Evolutionary conservation across 2,888 invertebrate species (phyloP).

Genomic region (Synanthedon vespiformis): DNA sequence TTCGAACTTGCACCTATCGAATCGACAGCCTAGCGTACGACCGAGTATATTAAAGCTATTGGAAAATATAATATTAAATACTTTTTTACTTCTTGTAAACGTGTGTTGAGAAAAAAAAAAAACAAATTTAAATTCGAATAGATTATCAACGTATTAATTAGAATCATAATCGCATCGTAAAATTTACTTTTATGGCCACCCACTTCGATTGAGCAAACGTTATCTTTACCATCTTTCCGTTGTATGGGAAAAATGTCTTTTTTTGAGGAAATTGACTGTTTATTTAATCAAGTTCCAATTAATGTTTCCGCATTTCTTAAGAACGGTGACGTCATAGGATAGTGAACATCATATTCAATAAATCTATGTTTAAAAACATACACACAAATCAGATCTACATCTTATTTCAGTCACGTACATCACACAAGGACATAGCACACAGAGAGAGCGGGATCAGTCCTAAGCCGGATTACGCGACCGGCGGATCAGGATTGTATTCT

Average conservation of each 20-base stretch:
- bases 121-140: background rate
- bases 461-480: constrained; percentile 64
- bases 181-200: constrained; percentile 15
- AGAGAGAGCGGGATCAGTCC: constrained; percentile 38
- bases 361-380: too few species aligned
- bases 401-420: background rate
- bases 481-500: constrained; percentile 40
- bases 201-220: background rate
- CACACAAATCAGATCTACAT: background rate
- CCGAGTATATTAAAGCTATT: too few species aligned
- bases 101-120: too few species aligned
- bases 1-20: too few species aligned
- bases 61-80: too few species aligned
- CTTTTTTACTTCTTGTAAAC: too few species aligned
- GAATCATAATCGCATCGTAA: constrained; percentile 9
- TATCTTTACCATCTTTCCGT: too few species aligned
- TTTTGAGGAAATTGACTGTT: background rate
- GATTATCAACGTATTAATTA: background rate
- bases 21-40: too few species aligned
- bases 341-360: too few species aligned
- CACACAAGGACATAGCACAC: constrained; percentile 7
- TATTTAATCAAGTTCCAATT: too few species aligned
- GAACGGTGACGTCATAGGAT: too few species aligned
- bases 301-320: too few species aligned
- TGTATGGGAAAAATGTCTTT: background rate